phyloP scores from a whole-genome alignment of 2,113 vertebrate species.

The Istiophorus platypterus region DNA sequence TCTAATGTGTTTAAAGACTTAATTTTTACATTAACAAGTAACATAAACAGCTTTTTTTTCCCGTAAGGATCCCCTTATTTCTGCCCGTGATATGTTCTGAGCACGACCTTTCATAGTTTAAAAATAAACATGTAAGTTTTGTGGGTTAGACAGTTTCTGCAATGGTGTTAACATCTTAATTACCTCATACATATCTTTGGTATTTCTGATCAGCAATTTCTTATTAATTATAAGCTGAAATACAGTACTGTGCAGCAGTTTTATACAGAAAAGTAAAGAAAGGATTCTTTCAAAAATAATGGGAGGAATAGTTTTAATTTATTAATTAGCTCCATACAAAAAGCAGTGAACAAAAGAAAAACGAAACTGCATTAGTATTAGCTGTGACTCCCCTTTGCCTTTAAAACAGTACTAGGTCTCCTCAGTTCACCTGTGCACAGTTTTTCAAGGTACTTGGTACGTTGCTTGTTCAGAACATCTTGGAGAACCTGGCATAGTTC shows the following conservation, averaged over 20 bases:
- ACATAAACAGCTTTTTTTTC: neutral
- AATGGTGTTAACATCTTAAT: neutral
- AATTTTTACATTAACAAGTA: neutral
- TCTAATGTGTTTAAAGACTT: neutral
- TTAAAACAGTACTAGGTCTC: too few relatives aligned
- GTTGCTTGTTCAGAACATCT: neutral
- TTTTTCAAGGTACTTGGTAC: neutral
- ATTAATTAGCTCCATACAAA: neutral
- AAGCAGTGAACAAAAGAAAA: neutral
- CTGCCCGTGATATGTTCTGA: neutral
- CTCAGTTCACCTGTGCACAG: too few relatives aligned
- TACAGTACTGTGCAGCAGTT: neutral
- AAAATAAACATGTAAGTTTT: neutral
- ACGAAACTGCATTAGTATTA: too few relatives aligned
- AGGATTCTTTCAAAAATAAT: too few relatives aligned
- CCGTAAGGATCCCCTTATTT: neutral
- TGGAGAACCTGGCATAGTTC: neutral
- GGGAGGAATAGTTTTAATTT: too few relatives aligned
- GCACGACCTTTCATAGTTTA: neutral
- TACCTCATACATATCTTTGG: neutral
- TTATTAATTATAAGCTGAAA: neutral
- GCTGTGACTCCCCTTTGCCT: too few relatives aligned
- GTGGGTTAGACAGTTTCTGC: neutral
- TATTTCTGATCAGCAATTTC: neutral
- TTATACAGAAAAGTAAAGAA: neutral